Percentiles rank a stretch among this genome's conserved stretches.
These are phyloP conservation scores for Gastracanthus pulcherrimus DNA, from an alignment of 2,888 invertebrate species.

Conservation along the genomic window DNA sequence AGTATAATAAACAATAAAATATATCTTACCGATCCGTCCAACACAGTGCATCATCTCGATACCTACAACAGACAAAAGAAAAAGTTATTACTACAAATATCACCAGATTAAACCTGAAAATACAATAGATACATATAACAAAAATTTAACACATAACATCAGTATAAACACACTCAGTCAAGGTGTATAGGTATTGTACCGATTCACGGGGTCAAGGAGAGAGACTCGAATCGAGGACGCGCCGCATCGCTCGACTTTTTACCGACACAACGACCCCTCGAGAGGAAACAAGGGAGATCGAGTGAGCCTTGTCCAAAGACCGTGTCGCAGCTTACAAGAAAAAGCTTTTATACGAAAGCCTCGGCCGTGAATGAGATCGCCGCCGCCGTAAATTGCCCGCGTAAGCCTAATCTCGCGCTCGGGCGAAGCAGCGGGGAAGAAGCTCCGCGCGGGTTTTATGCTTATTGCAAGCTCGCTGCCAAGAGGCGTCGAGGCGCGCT, in stretches of 20 bases:
- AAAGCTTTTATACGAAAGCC: slow-evolving; percentile 77
- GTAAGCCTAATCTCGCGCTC: slow-evolving; percentile 75
- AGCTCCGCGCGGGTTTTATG: slow-evolving; percentile 8
- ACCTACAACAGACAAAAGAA: slow-evolving; percentile 82
- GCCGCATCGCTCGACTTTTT: not conserved
- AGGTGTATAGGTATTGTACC: no score
- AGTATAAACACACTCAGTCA: no score
- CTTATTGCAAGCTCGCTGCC: no score
- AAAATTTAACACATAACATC: no score
- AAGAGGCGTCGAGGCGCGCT: no score
- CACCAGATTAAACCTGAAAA: not conserved
- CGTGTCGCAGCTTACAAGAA: slow-evolving; percentile 76
- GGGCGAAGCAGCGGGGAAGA: slow-evolving; percentile 56
- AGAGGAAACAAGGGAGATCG: not conserved
- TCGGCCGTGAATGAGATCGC: slow-evolving; percentile 74
- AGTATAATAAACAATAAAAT: not conserved
- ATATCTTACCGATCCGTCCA: slow-evolving; percentile 91
- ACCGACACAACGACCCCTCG: not conserved
- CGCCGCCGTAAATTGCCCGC: slow-evolving; percentile 74
- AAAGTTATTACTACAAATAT: not conserved
- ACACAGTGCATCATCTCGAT: slow-evolving; percentile 91
- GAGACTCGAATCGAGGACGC: no score
- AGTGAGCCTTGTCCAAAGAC: slow-evolving; percentile 60
- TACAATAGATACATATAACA: not conserved
- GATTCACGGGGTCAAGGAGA: slow-evolving; percentile 15